A percentile compares a stretch with the other conserved stretches of the same genome.
Evolutionary conservation across 2,888 invertebrate genomes (phyloP).

Genomic region (Ectemnius continuus): DNA sequence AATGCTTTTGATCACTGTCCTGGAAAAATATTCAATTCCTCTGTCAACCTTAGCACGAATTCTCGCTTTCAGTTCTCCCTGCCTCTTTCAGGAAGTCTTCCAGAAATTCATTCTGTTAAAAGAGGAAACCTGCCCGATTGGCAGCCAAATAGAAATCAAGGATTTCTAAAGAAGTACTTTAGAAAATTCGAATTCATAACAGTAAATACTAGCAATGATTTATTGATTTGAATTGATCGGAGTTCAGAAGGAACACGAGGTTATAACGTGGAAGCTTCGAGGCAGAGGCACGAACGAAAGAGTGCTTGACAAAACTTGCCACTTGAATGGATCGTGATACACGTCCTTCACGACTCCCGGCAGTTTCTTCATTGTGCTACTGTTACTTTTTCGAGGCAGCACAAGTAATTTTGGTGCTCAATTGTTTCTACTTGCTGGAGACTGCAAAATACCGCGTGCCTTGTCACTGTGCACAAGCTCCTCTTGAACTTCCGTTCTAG

Average conservation of each 20-base stretch:
- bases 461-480: neutral
- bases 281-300: neutral
- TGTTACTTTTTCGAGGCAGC: neutral
- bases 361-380: conserved; percentile 42
- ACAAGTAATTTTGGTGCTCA: neutral
- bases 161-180: too few relatives aligned
- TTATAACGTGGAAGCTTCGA: conserved; percentile 1
- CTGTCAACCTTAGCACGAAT: too few relatives aligned
- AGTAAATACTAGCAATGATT: conserved; percentile 6
- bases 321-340: conserved; percentile 88
- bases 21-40: conserved; percentile 75
- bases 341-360: conserved; percentile 81
- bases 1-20: conserved; percentile 90
- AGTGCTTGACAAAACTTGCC: conserved; percentile 79
- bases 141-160: too few relatives aligned
- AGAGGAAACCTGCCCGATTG: too few relatives aligned
- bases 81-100: too few relatives aligned
- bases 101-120: too few relatives aligned
- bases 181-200: neutral
- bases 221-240: neutral
- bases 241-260: conserved; percentile 3
- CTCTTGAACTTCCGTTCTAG: neutral
- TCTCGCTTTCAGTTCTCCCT: too few relatives aligned
- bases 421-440: too few relatives aligned
- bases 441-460: too few relatives aligned